Base-by-base conservation (phyloP, 2,797 vertebrate genomes). In the Acrocephalus scirpaceus region DNA sequence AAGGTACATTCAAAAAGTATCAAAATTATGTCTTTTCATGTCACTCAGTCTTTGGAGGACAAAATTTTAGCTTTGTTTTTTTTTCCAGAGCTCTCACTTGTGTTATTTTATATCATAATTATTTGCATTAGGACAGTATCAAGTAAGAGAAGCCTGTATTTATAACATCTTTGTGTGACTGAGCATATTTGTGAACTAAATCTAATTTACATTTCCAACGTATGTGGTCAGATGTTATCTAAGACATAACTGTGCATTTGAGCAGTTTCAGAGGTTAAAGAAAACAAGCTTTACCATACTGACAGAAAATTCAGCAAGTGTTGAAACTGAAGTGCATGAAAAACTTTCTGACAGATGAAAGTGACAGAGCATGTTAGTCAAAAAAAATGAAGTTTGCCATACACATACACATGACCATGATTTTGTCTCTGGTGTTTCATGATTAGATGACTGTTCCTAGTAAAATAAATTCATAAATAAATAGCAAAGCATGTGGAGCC, bases 51-150 rank as follows among this genome's bases (percentile, higher is more conserved):
- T 91, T 91, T 47, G 62, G 66, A 88, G 76, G 66, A 92, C 62
- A 82, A 93, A 90, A 92, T 61, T 54, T 81, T 81, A 67, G 19
- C 38, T 93, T 81, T 79, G 61, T 19, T 47, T 94, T 92, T 92
- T 93, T 83, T n/a, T 65, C 36, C 45, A 26, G 42, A 77, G 62
- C 15, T 30, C 36, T 86, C 42, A 16, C 13, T 81, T 73, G 10
- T 70, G 42, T 79, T 82, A 34, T 18, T 88, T 19, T 48, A 57
- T 47, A 38, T n/a, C 57, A 54, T n/a, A 77, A 72, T 60, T 86
- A 71, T 79, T 93, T 88, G 32, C 32, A 47, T 69, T 76, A 54
- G 20, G 32, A 38, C 18, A 70, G 5, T 58, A 78, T 27, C 32
- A 90, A 86, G 48, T 84, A 38, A 23, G 11, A 84, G 19, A 93